A percentile compares a stretch with the other conserved stretches of the same genome.
Conservation (phyloP, 23 tunicate species). For the Oikopleura dioica region DNA sequence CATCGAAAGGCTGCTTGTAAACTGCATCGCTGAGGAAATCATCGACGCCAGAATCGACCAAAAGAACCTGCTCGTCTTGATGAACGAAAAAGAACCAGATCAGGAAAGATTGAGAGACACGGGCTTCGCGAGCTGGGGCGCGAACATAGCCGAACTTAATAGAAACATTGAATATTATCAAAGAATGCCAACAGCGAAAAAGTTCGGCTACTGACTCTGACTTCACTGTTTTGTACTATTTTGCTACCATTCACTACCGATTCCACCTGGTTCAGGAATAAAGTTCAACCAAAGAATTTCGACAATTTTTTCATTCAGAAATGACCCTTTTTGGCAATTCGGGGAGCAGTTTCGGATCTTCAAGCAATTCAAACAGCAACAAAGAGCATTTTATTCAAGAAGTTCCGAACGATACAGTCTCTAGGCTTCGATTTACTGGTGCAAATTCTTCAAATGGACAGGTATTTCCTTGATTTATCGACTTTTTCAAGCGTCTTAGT, state of each 20-base stretch:
- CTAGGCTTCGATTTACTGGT: neutral
- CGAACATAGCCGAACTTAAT: no score
- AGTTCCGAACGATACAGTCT: neutral
- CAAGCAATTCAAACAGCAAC: neutral
- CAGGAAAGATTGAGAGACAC: no score
- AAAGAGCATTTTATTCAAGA: neutral
- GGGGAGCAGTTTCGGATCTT: neutral
- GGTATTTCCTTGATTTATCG: neutral
- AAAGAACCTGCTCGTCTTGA: conserved; percentile 46
- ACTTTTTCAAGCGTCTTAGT: no score
- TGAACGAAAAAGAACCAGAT: conserved; percentile 33
- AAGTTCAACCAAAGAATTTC: no score
- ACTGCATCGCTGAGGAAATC: conserved; percentile 61
- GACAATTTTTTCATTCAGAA: neutral
- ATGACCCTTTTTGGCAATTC: neutral
- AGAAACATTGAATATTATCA: no score
- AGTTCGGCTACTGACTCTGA: no score
- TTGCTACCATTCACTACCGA: no score
- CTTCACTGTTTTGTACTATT: no score
- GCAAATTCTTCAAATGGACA: neutral
- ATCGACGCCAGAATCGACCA: conserved; percentile 65
- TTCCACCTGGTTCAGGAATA: no score
- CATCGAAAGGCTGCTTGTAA: conserved; percentile 55
- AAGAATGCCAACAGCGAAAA: no score
- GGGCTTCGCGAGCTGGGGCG: no score